Base-by-base conservation (phyloP, 2,888 invertebrate species). In the Rhaphigaster nebulosa region DNA sequence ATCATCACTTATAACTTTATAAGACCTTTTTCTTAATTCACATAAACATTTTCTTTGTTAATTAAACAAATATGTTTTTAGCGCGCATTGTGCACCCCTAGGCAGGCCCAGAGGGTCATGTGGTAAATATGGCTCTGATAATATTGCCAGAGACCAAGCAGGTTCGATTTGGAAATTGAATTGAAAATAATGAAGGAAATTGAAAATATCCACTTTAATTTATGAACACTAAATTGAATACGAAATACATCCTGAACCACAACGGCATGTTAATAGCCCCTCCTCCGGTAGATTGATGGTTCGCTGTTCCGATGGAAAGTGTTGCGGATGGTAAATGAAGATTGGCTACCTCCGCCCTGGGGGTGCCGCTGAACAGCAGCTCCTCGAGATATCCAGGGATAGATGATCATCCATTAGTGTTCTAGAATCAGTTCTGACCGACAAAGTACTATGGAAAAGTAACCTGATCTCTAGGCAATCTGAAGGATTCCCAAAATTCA, bases 261-360 rank as follows among this genome's bases (percentile, higher is more conserved):
- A 29, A 65, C 4, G 29, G 65, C 15, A 65, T 15, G 29, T 18
- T 65, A 65, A 65, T 65, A 34, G 29, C 8, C 18, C 65, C 29
- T 65, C 29, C 65, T 65, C 0, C 23, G 29, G 29, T 6, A 65
- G 65, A 65, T 65, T 65, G 29, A 65, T 65, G 65, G 13, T 65
- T 29, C 29, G 29, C 29, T 65, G 29, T 29, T 65, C 65, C 29
- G 29, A 15, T 29, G 1, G 0, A 6, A 65, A 15, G 29, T 65
- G 29, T 65, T 65, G 65, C 29, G 15, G 65, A 65, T 65, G 65
- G 65, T 65, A 65, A 65, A 65, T 65, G 65, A 65, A 65, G 65
- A 65, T 65, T 65, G 65, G 29, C 65, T 29, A 29, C 34, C 65
- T 5, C n/a, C 0, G 65, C 34, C 34, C 65, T 29, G 29, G 65